Base-by-base conservation (phyloP, 2,888 invertebrate species). In the Mactromeris polynyma region DNA sequence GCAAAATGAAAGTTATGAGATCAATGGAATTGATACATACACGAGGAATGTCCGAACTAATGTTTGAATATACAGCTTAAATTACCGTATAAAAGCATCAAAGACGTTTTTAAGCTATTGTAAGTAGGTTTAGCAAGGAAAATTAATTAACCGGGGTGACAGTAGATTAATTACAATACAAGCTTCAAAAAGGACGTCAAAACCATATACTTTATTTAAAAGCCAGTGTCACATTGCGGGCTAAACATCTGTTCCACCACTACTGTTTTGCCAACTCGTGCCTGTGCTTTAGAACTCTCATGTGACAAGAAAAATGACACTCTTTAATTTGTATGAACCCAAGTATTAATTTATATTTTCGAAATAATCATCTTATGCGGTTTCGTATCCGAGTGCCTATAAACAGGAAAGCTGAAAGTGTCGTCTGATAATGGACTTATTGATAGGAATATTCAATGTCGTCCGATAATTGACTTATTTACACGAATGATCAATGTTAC, bases 1-100 rank as follows among this genome's bases (percentile, higher is more conserved):
- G 58, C 46, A 89, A 83, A 83, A 85, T 77, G 54, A 85, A 77
- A 88, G 31, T 82, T 81, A 36, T 51, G 78, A 58, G 85, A 85
- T 83, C 79, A 46, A 36, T 31, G 82, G 79, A 82, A 83, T 40
- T 81, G 89, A 89, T 89, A 89, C 26, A 36, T 51, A 36, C 17
- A 46, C 31, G 19, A 36, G 78, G 38, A 64, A 87, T 46, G 83
- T 69, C 36, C 26, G 26, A 64, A 64, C 40, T 58, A 82, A 83
- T 26, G 77, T 31, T 58, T 33, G 26, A 80, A 77, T 81, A 33
- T 40, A 79, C 54, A 40, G 78, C 40, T 87, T 46, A 64, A 79
- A 64, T 87, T 83, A 78, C 87, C 42, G 51, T 21, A 54, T 31
- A 81, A 82, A 40, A 64, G 58, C 69, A 73, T 81, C 26, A 42